Conservation (phyloP, 1,140 invertebrate genomes). For the Steinernema khuongi region DNA sequence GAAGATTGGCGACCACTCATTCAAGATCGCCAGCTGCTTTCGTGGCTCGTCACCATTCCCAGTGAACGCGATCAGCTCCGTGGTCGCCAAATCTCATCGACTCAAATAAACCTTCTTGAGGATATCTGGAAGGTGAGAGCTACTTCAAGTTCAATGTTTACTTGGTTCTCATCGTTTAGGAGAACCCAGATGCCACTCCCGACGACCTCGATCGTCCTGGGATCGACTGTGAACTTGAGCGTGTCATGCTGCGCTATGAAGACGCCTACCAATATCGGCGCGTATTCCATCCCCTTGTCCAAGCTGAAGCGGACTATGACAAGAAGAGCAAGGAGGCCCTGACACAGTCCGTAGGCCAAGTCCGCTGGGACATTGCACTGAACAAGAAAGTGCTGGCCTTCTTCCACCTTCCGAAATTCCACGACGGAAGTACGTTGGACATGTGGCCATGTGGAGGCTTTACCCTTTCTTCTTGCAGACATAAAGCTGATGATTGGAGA, state of each 20-base stretch:
- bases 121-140: slow-evolving; percentile 80
- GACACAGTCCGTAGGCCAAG: slow-evolving; percentile 95
- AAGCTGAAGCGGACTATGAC: slow-evolving; percentile 96
- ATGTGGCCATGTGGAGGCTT: slow-evolving; percentile 9
- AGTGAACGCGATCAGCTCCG: slow-evolving; percentile 89
- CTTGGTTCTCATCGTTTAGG: slow-evolving; percentile 59
- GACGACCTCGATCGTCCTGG: slow-evolving; percentile 96
- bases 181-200: slow-evolving; percentile 92
- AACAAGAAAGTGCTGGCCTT: slow-evolving; percentile 97
- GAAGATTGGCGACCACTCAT: slow-evolving; percentile 98
- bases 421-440: slow-evolving; percentile 67
- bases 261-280: slow-evolving; percentile 99
- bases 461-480: slow-evolving; percentile 64
- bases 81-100: slow-evolving; percentile 86
- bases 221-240: slow-evolving; percentile 91
- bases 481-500: slow-evolving; percentile 99
- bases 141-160: slow-evolving; percentile 27
- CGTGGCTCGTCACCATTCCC: slow-evolving; percentile 93
- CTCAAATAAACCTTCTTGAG: slow-evolving; percentile 94
- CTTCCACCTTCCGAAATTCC: slow-evolving; percentile 92
- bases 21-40: slow-evolving; percentile 84
- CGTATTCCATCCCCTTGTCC: slow-evolving; percentile 92
- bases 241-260: slow-evolving; percentile 84
- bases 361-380: slow-evolving; percentile 93
- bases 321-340: slow-evolving; percentile 95